These are phyloP conservation scores for Lepidocyrtinus sp. DNA, from an alignment of 2,888 invertebrate genomes.

Conservation along the genomic window DNA sequence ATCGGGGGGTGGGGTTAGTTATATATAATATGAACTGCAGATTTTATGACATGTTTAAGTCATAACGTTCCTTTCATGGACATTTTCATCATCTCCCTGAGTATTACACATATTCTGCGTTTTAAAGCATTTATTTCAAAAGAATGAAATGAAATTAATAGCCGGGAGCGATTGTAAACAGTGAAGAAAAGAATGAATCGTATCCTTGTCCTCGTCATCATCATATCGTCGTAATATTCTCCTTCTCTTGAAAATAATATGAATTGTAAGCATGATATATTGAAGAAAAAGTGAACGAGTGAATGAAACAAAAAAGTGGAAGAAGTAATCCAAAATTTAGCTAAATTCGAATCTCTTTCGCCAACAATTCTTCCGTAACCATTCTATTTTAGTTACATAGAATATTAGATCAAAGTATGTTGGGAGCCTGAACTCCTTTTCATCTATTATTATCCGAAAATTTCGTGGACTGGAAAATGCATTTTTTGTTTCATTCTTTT, in stretches of 20 bases:
- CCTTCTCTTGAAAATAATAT: conserved; percentile 24
- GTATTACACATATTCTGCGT: conserved; percentile 69
- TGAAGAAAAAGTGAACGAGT: neutral
- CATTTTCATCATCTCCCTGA: conserved; percentile 46
- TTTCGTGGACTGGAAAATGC: neutral
- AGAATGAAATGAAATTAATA: conserved; percentile 71
- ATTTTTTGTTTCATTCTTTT: conserved; percentile 6
- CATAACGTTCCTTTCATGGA: no score
- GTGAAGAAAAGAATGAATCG: conserved; percentile 60
- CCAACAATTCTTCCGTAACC: neutral
- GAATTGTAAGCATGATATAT: neutral
- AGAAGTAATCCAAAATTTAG: conserved; percentile 5
- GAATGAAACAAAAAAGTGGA: neutral
- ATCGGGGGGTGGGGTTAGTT: no score
- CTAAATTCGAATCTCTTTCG: neutral
- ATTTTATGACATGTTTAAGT: no score
- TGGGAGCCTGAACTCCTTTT: neutral
- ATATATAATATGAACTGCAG: no score
- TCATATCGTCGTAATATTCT: conserved; percentile 11
- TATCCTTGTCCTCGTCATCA: conserved; percentile 29
- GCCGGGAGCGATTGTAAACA: conserved; percentile 70
- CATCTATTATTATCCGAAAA: neutral
- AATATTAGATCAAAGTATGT: conserved; percentile 10
- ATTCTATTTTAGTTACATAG: neutral
- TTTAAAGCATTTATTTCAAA: conserved; percentile 68